These are phyloP conservation scores for Homarus americanus DNA, from an alignment of 1,140 invertebrate genomes.

Conservation along the genomic window DNA sequence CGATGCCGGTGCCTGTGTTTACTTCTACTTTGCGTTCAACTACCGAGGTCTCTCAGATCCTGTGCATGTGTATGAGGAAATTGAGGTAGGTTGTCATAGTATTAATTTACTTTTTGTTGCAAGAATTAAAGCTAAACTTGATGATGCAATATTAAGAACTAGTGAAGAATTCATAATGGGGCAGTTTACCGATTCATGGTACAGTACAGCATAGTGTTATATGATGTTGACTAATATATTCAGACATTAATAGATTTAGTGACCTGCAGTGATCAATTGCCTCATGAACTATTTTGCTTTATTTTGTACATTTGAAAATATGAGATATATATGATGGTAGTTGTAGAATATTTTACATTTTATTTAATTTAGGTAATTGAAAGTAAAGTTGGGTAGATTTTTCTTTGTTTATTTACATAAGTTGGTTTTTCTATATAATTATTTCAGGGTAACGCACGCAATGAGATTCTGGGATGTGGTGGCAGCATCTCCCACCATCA, in stretches of 20 bases:
- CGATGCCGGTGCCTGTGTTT: constrained; percentile 97
- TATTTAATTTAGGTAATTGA: too few relatives aligned
- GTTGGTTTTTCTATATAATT: neutral
- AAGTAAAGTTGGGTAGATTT: too few relatives aligned
- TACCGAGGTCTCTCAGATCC: constrained; percentile 85
- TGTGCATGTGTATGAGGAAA: constrained; percentile 88
- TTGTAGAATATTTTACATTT: too few relatives aligned
- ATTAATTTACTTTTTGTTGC: constrained; percentile 60
- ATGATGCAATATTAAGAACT: too few relatives aligned
- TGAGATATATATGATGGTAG: too few relatives aligned
- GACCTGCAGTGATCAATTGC: too few relatives aligned
- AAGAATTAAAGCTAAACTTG: constrained; percentile 76
- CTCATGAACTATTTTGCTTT: too few relatives aligned
- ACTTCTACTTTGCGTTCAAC: constrained; percentile 98
- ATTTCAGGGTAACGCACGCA: constrained; percentile 85
- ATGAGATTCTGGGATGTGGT: constrained; percentile 93
- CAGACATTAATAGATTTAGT: too few relatives aligned
- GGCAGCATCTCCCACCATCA: constrained; percentile 98
- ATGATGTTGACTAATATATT: too few relatives aligned
- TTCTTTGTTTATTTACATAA: too few relatives aligned
- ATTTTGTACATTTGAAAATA: too few relatives aligned
- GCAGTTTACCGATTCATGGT: neutral
- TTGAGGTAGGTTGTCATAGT: constrained; percentile 79
- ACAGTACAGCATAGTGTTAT: too few relatives aligned
- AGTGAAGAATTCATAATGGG: neutral